A percentile compares a stretch with the other conserved stretches of the same genome.
Evolutionary conservation across 1,140 invertebrate species (phyloP).

Genomic region (Drosophila ananassae): DNA sequence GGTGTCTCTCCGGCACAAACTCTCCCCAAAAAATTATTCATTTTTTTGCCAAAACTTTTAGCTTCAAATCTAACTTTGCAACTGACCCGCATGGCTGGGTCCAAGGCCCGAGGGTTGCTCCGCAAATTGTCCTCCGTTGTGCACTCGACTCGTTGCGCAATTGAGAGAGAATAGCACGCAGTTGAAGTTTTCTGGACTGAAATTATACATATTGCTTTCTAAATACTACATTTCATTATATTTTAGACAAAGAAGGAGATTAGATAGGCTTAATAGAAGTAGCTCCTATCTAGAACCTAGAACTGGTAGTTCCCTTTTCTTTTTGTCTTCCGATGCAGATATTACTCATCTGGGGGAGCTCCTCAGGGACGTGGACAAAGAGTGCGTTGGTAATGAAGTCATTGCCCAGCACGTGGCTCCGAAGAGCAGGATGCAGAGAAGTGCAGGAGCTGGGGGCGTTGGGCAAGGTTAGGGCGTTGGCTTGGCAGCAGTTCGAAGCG

Average conservation of each 20-base stretch:
- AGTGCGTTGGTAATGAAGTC: conserved; percentile 66
- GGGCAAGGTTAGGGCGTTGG: conserved; percentile 77
- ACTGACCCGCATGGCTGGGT: conserved; percentile 52
- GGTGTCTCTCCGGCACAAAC: conserved; percentile 18
- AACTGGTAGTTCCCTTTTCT: conserved; percentile 13
- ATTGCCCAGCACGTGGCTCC: conserved; percentile 72
- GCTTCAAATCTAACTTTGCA: conserved; percentile 36
- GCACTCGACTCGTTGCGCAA: conserved; percentile 61
- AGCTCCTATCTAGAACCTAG: conserved; percentile 6
- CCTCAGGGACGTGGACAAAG: conserved; percentile 42
- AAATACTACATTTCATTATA: no score
- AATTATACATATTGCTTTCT: no score
- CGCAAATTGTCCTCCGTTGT: conserved; percentile 52
- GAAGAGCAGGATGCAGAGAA: not conserved
- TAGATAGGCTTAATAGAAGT: no score
- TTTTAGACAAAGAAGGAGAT: no score
- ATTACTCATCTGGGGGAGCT: no score
- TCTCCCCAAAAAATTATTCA: conserved; percentile 5
- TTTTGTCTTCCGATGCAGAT: no score
- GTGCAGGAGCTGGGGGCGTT: conserved; percentile 23
- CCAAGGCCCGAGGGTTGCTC: conserved; percentile 23
- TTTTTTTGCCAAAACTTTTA: conserved; percentile 50
- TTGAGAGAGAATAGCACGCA: conserved; percentile 33
- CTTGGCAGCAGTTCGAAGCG: conserved; percentile 38
- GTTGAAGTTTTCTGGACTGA: conserved; percentile 8